Conservation (phyloP, 2,888 invertebrate species). For the Hypena proboscidalis region DNA sequence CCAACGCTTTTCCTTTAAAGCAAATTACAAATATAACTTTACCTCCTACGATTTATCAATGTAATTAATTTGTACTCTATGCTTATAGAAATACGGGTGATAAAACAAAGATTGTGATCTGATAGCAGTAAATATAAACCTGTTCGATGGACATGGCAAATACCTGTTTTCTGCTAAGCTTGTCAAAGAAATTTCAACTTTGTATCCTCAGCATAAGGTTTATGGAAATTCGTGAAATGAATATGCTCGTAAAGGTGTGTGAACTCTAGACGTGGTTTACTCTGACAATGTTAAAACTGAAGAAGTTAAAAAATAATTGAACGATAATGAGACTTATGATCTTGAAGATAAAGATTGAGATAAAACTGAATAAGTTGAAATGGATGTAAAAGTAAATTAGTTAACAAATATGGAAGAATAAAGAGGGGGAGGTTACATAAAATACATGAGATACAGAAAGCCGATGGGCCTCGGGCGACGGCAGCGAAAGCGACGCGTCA, state of each 20-base stretch:
- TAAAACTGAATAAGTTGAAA: slow-evolving; percentile 6
- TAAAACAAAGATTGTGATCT: slow-evolving; percentile 17
- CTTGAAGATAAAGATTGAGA: slow-evolving; percentile 1
- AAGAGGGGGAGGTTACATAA: slow-evolving; percentile 74
- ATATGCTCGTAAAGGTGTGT: slow-evolving; percentile 47
- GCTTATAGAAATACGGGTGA: slow-evolving; percentile 15
- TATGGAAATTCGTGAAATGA: slow-evolving; percentile 17
- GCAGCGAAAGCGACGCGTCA: slow-evolving; percentile 65
- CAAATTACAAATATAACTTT: slow-evolving; percentile 45
- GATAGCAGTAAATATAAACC: slow-evolving; percentile 39
- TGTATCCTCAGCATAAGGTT: slow-evolving; percentile 42
- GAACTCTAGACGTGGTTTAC: slow-evolving; percentile 55
- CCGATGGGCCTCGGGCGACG: slow-evolving; percentile 66
- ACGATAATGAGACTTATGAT: slow-evolving; percentile 39
- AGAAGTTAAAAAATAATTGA: slow-evolving; percentile 16
- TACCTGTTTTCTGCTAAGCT: slow-evolving; percentile 48
- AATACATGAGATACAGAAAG: slow-evolving; percentile 69
- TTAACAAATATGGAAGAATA: slow-evolving; percentile 42
- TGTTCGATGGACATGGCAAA: slow-evolving; percentile 54
- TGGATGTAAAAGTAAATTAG: slow-evolving; percentile 27
- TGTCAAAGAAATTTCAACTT: slow-evolving; percentile 44
- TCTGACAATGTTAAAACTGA: slow-evolving; percentile 42
- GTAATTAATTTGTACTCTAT: slow-evolving; percentile 41
- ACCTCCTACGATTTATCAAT: neutral
- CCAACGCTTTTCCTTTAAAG: slow-evolving; percentile 76